phyloP scores from a whole-genome alignment of 2,113 vertebrate genomes.

The Gnathonemus longibarbis region DNA sequence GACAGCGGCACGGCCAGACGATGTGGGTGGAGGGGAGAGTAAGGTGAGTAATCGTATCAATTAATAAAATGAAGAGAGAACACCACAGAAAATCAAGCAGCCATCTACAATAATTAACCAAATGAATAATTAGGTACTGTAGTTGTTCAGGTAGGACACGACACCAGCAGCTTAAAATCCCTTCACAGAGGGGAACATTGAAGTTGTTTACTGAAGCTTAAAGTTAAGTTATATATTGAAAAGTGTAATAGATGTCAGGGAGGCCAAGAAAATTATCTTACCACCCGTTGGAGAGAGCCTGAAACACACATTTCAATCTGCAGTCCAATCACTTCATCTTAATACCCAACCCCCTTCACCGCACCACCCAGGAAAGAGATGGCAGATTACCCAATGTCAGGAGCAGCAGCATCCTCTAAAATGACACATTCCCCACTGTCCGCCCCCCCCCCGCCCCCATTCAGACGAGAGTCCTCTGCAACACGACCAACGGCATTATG shows the following conservation, averaged over 20 bases:
- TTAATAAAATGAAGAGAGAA: constrained; percentile 42
- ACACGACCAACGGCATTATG: neutral
- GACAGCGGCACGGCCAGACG: constrained; percentile 27
- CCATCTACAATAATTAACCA: neutral
- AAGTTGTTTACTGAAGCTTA: neutral
- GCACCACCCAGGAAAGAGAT: neutral
- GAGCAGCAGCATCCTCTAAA: neutral
- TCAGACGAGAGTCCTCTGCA: neutral
- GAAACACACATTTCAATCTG: neutral
- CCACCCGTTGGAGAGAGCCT: neutral
- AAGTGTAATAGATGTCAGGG: neutral
- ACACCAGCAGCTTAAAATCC: neutral
- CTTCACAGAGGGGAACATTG: neutral
- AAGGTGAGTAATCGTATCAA: constrained; percentile 40
- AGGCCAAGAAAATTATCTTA: neutral
- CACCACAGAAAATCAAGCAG: neutral
- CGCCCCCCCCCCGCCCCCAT: neutral
- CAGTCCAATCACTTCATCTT: neutral
- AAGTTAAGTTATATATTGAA: neutral
- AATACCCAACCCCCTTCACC: neutral
- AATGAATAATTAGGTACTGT: neutral
- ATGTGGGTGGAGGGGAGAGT: constrained; percentile 16
- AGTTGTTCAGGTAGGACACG: neutral
- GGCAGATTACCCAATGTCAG: neutral
- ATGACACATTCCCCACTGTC: neutral